Conservation (phyloP, 2,888 invertebrate genomes). For the Orthosia gothica region DNA sequence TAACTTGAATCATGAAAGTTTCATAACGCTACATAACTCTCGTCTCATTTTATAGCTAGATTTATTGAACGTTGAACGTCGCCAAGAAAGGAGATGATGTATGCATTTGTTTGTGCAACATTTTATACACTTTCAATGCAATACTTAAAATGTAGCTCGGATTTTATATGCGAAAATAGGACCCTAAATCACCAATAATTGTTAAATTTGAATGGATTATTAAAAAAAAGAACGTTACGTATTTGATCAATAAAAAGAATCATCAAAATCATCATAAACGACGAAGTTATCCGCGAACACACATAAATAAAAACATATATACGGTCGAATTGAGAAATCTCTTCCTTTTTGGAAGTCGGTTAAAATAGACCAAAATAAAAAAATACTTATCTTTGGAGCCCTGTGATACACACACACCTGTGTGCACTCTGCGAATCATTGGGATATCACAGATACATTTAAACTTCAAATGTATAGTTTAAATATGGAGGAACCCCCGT, state of each 20-base stretch:
- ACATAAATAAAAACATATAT: too few species aligned
- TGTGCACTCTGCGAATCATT: not conserved
- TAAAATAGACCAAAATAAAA: not conserved
- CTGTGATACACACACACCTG: too few species aligned
- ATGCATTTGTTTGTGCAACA: conserved; percentile 34
- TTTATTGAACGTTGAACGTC: conserved; percentile 28
- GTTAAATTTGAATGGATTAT: too few species aligned
- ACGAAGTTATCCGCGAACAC: too few species aligned
- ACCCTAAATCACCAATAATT: not conserved
- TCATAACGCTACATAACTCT: conserved; percentile 13
- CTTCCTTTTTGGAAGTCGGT: too few species aligned
- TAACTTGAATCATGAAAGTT: conserved; percentile 34
- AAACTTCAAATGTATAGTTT: not conserved
- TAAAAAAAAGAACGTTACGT: not conserved
- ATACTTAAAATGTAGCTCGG: not conserved
- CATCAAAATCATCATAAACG: too few species aligned
- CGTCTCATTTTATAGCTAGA: conserved; percentile 21
- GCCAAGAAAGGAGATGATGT: conserved; percentile 38
- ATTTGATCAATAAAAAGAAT: not conserved
- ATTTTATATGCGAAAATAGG: not conserved
- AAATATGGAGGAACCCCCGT: not conserved
- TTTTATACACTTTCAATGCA: conserved; percentile 1
- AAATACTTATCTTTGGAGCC: too few species aligned
- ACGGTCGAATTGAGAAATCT: too few species aligned
- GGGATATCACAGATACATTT: too few species aligned